Conservation (phyloP, 2,888 invertebrate genomes). For the Trachelus iudaicus region DNA sequence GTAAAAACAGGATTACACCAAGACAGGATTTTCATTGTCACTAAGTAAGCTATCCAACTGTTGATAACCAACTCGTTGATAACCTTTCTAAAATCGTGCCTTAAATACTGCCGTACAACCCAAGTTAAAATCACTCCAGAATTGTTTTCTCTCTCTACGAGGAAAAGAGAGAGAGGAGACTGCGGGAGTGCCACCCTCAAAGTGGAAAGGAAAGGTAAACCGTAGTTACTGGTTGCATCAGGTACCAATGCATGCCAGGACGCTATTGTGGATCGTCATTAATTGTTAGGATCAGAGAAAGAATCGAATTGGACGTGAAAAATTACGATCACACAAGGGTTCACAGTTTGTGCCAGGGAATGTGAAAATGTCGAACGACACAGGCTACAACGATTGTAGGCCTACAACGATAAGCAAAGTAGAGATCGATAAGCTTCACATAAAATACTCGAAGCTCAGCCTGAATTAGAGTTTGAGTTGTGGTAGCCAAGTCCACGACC, state of each 20-base stretch:
- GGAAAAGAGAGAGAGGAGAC: too few species aligned
- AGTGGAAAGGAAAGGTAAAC: neutral
- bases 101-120: neutral
- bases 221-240: neutral
- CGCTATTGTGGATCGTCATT: neutral
- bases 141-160: neutral
- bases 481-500: neutral
- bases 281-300: neutral
- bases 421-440: conserved; percentile 6
- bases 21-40: neutral
- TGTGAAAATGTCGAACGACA: neutral
- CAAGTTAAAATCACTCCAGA: too few species aligned
- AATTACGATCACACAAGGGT: neutral
- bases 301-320: neutral
- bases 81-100: neutral
- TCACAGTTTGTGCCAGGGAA: neutral
- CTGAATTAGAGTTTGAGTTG: neutral
- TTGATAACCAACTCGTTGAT: neutral
- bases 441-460: neutral
- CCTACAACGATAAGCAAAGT: neutral
- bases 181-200: neutral
- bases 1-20: neutral
- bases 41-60: neutral
- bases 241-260: neutral
- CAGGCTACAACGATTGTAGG: too few species aligned